Percentiles rank a stretch among this genome's conserved stretches.
Evolutionary conservation across 1,140 invertebrate species (phyloP).

Genomic region (Semibalanus balanoides): DNA sequence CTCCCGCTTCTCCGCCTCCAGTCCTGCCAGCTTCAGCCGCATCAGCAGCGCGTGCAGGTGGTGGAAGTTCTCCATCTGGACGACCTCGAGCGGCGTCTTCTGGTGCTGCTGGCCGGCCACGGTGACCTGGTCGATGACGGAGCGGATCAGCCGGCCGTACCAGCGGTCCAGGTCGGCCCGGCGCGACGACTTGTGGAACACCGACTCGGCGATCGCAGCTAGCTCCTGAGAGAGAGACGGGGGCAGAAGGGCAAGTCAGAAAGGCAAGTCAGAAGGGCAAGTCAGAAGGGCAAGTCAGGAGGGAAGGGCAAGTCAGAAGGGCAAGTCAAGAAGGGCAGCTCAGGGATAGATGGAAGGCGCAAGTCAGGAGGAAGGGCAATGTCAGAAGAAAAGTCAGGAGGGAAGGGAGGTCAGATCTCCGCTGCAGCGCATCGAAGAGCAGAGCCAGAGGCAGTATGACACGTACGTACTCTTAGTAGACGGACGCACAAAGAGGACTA

Average conservation of each 20-base stretch:
- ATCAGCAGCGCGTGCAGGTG: conserved; percentile 74
- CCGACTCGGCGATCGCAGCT: conserved; percentile 66
- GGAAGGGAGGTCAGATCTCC: no score
- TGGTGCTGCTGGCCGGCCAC: conserved; percentile 48
- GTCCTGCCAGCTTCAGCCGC: conserved; percentile 74
- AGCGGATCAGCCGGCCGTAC: conserved; percentile 66
- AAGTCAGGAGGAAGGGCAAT: no score
- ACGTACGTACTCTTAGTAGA: no score
- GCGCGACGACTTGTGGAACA: conserved; percentile 73
- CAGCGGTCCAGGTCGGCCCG: conserved; percentile 93
- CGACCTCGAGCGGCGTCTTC: conserved; percentile 85
- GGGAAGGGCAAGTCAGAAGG: neutral
- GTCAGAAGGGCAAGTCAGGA: no score
- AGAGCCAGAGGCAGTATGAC: no score
- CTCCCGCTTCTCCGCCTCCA: conserved; percentile 78
- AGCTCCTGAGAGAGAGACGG: conserved; percentile 45
- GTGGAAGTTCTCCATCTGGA: conserved; percentile 98
- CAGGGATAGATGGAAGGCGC: no score
- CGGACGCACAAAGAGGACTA: no score
- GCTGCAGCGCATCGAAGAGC: no score
- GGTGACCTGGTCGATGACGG: conserved; percentile 70
- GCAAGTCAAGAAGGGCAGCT: no score
- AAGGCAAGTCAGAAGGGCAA: no score
- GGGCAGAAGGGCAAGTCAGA: no score
- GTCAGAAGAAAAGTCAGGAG: no score